phyloP scores from a whole-genome alignment of 2,797 vertebrate genomes.

The Caiman crocodilus region DNA sequence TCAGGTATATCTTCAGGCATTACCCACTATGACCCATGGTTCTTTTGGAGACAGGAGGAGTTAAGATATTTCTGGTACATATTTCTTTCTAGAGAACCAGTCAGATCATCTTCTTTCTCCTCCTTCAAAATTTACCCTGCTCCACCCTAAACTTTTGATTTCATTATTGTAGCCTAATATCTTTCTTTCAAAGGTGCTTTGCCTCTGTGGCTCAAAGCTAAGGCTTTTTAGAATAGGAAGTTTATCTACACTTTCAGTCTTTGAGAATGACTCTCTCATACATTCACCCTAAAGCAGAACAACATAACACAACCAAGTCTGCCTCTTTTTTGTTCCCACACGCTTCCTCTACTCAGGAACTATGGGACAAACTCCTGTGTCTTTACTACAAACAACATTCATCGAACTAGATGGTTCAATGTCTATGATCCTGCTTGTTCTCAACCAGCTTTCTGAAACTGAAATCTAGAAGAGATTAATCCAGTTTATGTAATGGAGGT shows the following conservation, averaged over 20 bases:
- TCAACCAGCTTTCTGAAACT: background rate
- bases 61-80: background rate
- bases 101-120: background rate
- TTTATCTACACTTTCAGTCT: constrained; percentile 46
- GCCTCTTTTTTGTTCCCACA: background rate
- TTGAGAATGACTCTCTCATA: constrained; percentile 55
- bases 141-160: background rate
- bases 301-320: constrained; percentile 24
- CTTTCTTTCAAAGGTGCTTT: constrained; percentile 18
- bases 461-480: background rate
- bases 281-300: constrained; percentile 54
- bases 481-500: too few species aligned
- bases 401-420: background rate
- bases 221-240: constrained; percentile 34
- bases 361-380: background rate
- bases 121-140: background rate
- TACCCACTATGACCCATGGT: background rate
- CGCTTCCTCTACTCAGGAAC: background rate
- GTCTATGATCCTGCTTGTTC: background rate
- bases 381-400: fast-evolving
- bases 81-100: background rate
- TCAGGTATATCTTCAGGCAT: background rate
- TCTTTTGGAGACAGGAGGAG: background rate
- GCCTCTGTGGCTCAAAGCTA: constrained; percentile 6
- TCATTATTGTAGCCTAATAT: background rate